A percentile compares a stretch with the other conserved stretches of the same genome.
Conservation (phyloP, 2,797 vertebrate species). For the Takifugu rubripes region DNA sequence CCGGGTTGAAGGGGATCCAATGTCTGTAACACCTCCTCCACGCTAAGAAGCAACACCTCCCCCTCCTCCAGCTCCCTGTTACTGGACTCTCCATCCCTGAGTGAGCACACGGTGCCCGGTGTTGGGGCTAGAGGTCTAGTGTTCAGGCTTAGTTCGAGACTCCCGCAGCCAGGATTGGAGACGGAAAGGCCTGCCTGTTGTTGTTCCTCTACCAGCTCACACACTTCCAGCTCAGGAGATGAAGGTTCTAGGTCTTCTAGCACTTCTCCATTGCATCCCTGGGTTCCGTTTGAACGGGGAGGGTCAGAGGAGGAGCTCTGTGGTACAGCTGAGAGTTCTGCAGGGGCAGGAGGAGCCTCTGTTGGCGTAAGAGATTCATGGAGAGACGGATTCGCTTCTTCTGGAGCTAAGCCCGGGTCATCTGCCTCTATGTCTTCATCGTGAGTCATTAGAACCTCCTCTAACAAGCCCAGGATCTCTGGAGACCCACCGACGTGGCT, state of each 20-base stretch:
- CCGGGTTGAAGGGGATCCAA: slow-evolving; percentile 85
- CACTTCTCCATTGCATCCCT: slow-evolving; percentile 85
- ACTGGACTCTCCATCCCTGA: slow-evolving; percentile 81
- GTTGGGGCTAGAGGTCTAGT: slow-evolving; percentile 63
- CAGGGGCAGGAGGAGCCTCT: slow-evolving; percentile 85
- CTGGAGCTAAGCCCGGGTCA: slow-evolving; percentile 49
- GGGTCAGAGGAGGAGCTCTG: slow-evolving; percentile 72
- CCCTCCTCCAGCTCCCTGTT: slow-evolving; percentile 86
- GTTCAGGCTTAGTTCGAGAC: slow-evolving; percentile 62
- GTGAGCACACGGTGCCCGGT: slow-evolving; percentile 76
- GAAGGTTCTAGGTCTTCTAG: slow-evolving; percentile 81
- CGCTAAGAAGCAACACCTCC: slow-evolving; percentile 87
- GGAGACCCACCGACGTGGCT: slow-evolving; percentile 85
- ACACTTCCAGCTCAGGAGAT: slow-evolving; percentile 75
- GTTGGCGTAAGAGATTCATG: slow-evolving; percentile 81
- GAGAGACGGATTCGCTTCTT: slow-evolving; percentile 51
- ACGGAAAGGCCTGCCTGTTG: slow-evolving; percentile 57
- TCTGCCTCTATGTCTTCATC: slow-evolving; percentile 61
- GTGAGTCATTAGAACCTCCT: slow-evolving; percentile 83
- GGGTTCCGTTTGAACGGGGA: slow-evolving; percentile 81
- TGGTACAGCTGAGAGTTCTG: slow-evolving; percentile 75
- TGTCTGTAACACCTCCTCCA: slow-evolving; percentile 90
- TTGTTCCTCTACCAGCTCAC: slow-evolving; percentile 81
- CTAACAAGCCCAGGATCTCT: slow-evolving; percentile 88
- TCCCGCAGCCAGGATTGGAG: slow-evolving; percentile 55